Conservation (phyloP, 2,888 invertebrate species). For the Zygothrica quintamaculata region DNA sequence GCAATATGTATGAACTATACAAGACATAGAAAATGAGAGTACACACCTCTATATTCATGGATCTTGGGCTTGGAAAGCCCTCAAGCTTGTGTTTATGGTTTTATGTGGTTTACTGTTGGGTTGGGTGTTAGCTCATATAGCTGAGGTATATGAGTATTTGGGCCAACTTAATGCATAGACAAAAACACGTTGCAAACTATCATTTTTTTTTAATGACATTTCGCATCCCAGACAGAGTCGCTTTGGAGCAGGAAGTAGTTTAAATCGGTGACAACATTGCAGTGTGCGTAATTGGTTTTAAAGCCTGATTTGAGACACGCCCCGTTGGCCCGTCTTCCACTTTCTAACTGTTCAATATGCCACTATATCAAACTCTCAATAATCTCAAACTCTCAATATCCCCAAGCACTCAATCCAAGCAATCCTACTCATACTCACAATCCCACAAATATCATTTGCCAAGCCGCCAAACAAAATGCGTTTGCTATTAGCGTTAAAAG, state of each 20-base stretch:
- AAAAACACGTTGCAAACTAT: conserved; percentile 17
- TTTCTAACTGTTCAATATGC: no score
- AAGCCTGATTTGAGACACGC: conserved; percentile 66
- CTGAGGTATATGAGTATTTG: conserved; percentile 1
- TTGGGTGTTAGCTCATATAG: neutral
- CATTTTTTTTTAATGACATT: conserved; percentile 45
- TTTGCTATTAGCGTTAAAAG: conserved; percentile 68
- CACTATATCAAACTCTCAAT: no score
- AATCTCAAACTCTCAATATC: no score
- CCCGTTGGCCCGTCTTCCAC: conserved; percentile 16
- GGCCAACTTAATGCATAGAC: conserved; percentile 35
- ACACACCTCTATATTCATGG: no score
- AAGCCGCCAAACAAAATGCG: conserved; percentile 29
- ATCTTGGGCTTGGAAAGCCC: neutral
- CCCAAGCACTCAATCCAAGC: neutral
- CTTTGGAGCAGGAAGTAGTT: conserved; percentile 64
- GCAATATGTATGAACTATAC: no score
- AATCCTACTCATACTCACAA: conserved; percentile 1
- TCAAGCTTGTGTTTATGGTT: neutral
- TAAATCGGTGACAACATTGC: conserved; percentile 53
- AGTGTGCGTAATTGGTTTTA: conserved; percentile 74
- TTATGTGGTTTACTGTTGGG: no score
- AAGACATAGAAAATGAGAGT: no score
- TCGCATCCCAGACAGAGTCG: conserved; percentile 45
- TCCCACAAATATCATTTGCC: conserved; percentile 1